Percentiles rank a stretch among this genome's conserved stretches.
Evolutionary conservation across 1,140 invertebrate species (phyloP).

Genomic region (Drosophila funebris): DNA sequence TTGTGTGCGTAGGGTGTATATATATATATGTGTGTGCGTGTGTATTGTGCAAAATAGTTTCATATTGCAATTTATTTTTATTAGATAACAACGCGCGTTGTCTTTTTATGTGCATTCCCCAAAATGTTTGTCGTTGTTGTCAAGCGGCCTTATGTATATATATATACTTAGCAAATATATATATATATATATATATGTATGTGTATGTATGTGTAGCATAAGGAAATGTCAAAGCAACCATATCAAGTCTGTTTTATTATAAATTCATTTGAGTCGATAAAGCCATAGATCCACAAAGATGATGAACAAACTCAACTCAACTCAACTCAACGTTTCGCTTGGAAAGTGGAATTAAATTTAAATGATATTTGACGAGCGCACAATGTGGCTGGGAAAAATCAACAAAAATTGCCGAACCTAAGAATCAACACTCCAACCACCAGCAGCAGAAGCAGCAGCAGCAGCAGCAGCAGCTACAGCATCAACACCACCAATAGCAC

Average conservation of each 20-base stretch:
- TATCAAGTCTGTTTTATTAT: neutral
- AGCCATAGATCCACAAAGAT: constrained; percentile 22
- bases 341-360: constrained; percentile 74
- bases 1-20: neutral
- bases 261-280: constrained; percentile 23
- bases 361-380: constrained; percentile 64
- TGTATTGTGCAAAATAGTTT: constrained; percentile 54
- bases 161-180: constrained; percentile 3
- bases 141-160: constrained; percentile 11
- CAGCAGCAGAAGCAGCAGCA: neutral
- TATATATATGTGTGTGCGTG: neutral
- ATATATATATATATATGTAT: constrained; percentile 7
- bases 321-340: constrained; percentile 30
- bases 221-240: constrained; percentile 19
- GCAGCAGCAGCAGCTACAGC: neutral
- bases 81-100: constrained; percentile 28
- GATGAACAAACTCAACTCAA: constrained; percentile 48
- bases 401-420: constrained; percentile 31
- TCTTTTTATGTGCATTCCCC: constrained; percentile 42
- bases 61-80: constrained; percentile 76
- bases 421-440: constrained; percentile 33
- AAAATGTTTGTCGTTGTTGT: constrained; percentile 28
- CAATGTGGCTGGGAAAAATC: constrained; percentile 44
- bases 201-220: neutral
- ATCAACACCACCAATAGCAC: neutral